Evolutionary conservation across 2,113 vertebrate genomes (phyloP), one percentile per base, ranked within the genome.

Genomic region (Ceyx margarethae): DNA sequence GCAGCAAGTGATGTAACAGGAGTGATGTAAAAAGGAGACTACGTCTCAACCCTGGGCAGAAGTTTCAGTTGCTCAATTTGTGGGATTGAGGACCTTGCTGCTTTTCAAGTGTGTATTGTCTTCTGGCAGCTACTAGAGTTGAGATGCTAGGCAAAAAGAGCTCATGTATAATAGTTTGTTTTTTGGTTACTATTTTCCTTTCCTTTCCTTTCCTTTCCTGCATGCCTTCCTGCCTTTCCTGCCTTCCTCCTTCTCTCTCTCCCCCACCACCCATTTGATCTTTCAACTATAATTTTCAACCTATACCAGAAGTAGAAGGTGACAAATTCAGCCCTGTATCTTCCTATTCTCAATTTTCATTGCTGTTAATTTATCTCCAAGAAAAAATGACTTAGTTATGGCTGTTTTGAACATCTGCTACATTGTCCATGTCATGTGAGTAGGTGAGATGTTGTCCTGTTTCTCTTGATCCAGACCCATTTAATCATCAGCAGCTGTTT

Each of bases 151-250:
- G 37, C 21, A 53, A 40, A 35, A 90, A 57, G 8, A 72, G 11
- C 50, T 64, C 9, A 14, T 58, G 8, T 79, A 22, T 65, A 84
- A 29, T 6, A 45, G 29, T 21, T 45, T n/a, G 6, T 16, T 56
- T 69, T 71, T 87, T 75, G 16, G n/a, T 68, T 87, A 46, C 45
- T 85, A 5, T 75, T 84, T 95, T 94, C 56, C 31, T 92, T 80
- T 14, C 6, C 9, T 37, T 37, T 37, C 35, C 35, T 37, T 11
- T 37, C 33, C 33, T 33, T 33, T 33, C 33, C 33, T n/a, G n/a
- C n/a, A n/a, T n/a, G n/a, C n/a, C n/a, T n/a, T 35, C 35, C 35
- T 35, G 35, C 35, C 35, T 35, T 37, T 37, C 35, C 37, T 37
- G 37, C 37, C 37, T 37, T 37, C 37, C 37, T 37, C 37, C 9